Base-by-base conservation (phyloP, 2,888 invertebrate species). In the Cotesia congregata region DNA sequence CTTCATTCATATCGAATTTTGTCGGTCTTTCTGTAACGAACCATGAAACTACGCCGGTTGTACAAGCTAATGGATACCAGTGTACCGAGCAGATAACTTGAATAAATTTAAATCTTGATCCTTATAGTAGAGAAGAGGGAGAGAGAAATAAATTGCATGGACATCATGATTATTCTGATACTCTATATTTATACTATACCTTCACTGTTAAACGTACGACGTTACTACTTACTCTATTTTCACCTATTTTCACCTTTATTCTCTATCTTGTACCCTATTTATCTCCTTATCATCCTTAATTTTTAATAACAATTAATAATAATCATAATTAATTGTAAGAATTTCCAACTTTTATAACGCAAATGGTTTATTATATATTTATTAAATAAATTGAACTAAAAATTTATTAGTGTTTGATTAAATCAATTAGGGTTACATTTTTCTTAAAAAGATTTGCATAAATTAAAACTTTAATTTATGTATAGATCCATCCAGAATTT, bases 1-100 rank as follows among this genome's bases (percentile, higher is more conserved):
- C 68, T 62, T 75, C 41, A 40, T 41, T 69, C 30, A 70, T 62
- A 50, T 41, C 59, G 59, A 75, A 39, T 71, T 40, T 41, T 65
- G 60, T 67, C 5, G 20, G 41, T 78, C 73, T 76, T 72, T 67
- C 78, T 75, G 79, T 81, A 81, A 81, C 79, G 77, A 79, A 78
- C 75, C 81, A 79, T 81, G 81, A 80, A 81, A 80, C 78, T 75
- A 73, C 71, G 68, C 62, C 72, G 77, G 75, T 78, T 75, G 72
- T 78, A 76, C 70, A 71, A 81, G 61, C 76, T 81, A 81, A 81
- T 74, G 78, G 74, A 75, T 80, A 74, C 61, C 62, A 38, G 62
- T 67, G 62, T 17, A 71, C 39, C 60, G 17, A 9, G 38, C 38
- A 67, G 74, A 74, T 74, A 74, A 74, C 30, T 67, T 64, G 74